Percentiles rank a stretch among this genome's conserved stretches.
These are phyloP conservation scores for Psilopsiagon aymara DNA, from an alignment of 2,113 vertebrate species.

Conservation along the genomic window DNA sequence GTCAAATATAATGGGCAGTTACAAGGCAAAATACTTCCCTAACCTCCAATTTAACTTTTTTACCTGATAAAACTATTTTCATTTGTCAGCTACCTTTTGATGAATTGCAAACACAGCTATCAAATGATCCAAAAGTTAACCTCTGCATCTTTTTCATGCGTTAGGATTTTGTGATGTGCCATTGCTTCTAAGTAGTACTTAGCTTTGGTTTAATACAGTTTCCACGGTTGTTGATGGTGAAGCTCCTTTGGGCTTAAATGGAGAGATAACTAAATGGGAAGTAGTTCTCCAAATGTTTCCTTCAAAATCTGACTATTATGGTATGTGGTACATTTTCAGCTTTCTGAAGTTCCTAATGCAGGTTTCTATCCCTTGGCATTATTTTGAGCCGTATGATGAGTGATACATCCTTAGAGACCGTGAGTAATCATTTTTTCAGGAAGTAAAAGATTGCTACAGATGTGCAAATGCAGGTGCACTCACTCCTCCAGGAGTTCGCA, in stretches of 20 bases:
- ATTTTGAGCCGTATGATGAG: neutral
- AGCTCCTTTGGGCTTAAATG: neutral
- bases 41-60: neutral
- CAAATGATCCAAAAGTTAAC: neutral
- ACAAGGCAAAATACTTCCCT: neutral
- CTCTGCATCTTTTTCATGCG: neutral
- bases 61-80: neutral
- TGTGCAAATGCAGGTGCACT: neutral
- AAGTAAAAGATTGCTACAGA: neutral
- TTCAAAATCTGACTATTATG: neutral
- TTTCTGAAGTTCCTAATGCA: neutral
- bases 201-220: neutral
- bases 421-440: neutral
- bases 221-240: neutral
- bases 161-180: neutral
- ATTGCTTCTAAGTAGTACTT: neutral
- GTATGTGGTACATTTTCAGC: neutral
- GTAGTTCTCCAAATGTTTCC: neutral
- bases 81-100: neutral
- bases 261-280: neutral
- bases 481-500: neutral
- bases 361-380: neutral
- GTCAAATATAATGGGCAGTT: neutral
- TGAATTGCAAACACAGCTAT: neutral
- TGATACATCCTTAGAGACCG: neutral